Percentiles rank a stretch among this genome's conserved stretches.
These are phyloP conservation scores for Enteromius mattozi DNA, from an alignment of 2,797 vertebrate species.

Conservation along the genomic window DNA sequence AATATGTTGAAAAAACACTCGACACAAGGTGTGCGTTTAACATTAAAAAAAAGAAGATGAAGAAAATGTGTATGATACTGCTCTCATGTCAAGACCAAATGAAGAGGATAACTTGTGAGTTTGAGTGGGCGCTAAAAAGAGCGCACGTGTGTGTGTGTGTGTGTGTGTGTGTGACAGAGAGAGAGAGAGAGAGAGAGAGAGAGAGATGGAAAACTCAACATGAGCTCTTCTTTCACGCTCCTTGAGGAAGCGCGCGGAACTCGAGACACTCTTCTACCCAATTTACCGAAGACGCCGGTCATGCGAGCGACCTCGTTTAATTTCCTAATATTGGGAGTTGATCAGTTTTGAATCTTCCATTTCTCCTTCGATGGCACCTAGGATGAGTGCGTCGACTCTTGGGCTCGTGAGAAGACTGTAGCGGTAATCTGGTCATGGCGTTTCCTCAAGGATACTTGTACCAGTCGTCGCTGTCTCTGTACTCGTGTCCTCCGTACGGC, in stretches of 20 bases:
- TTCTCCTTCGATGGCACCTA: neutral
- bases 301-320: neutral
- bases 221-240: constrained; percentile 80
- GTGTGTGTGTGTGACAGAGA: constrained; percentile 35
- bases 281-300: neutral
- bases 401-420: constrained; percentile 47
- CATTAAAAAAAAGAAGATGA: neutral
- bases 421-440: constrained; percentile 83
- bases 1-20: neutral
- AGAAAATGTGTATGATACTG: neutral
- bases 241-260: constrained; percentile 79
- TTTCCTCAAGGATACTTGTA: constrained; percentile 95
- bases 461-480: constrained; percentile 90
- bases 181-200: constrained; percentile 66
- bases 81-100: neutral
- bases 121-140: neutral
- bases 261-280: constrained; percentile 23
- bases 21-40: neutral
- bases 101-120: neutral
- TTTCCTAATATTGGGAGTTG: neutral
- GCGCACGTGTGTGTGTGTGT: neutral
- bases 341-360: neutral
- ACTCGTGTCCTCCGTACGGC: constrained; percentile 86
- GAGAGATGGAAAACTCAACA: constrained; percentile 68
- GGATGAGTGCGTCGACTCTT: constrained; percentile 7